Base-by-base conservation (phyloP, 2,797 vertebrate genomes). In the Trachurus trachurus region DNA sequence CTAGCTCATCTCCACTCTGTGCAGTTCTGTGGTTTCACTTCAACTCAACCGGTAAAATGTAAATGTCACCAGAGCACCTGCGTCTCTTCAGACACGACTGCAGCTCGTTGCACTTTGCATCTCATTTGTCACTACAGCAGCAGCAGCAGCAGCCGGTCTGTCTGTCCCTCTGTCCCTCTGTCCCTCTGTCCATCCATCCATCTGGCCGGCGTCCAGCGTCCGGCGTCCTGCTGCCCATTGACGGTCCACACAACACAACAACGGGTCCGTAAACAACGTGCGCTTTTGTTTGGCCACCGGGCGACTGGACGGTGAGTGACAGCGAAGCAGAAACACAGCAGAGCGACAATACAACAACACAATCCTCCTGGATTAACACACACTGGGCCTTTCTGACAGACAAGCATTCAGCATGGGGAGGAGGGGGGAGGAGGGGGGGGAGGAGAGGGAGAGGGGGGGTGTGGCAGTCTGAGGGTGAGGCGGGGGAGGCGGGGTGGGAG, bases 331-430 rank as follows among this genome's bases (percentile, higher is more conserved):
- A 92, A 86, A 79, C 66, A 58, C 75, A 75, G 64, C 64, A 64
- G 47, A 45, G 74, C 4, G 10, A 89, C 88, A 93, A 90, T 88
- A 76, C 61, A 74, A 71, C 61, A 17, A 5, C 68, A 72, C 86
- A 90, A 93, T 92, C 83, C 86, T 80, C 39, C 44, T 22, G 89
- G 92, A 94, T 94, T 89, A 93, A 91, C 81, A 53, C 57, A 78
- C 62, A 83, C 12, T 69, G 72, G 59, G 21, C 5, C 5, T 59
- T 82, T 88, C 66, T 87, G 87, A 92, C 82, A 88, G 88, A 79
- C 70, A 64, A 88, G 78, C 87, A 81, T 81, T 82, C 68, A 66
- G 64, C 2, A 3, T 49, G 17, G 44, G 42, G 44, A 40, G 22
- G 39, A 15, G 45, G 34, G 6, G 6, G 26, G 3, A 3, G 3